A percentile compares a stretch with the other conserved stretches of the same genome.
phyloP scores from a whole-genome alignment of 2,888 invertebrate species.

The Teinopalpus imperialis region DNA sequence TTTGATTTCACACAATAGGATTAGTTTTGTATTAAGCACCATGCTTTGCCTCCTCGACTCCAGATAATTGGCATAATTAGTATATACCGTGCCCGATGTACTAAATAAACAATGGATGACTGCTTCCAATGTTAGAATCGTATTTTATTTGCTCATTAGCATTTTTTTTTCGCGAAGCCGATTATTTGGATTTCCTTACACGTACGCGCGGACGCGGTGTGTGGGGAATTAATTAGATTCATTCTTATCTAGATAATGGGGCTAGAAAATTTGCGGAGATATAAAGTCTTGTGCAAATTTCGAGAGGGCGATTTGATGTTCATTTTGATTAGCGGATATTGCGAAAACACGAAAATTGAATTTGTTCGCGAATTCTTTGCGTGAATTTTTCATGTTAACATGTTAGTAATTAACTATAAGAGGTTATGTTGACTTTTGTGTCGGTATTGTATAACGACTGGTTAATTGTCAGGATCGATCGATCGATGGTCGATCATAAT shows the following conservation, averaged over 20 bases:
- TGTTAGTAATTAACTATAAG: too few species aligned
- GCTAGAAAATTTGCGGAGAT: slow-evolving; percentile 31
- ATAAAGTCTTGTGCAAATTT: slow-evolving; percentile 24
- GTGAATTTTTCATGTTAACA: too few species aligned
- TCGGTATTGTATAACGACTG: too few species aligned
- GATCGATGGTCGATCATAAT: too few species aligned
- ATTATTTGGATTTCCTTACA: slow-evolving; percentile 38
- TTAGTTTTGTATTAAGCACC: slow-evolving; percentile 28
- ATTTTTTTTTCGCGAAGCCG: slow-evolving; percentile 38
- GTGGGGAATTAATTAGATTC: slow-evolving; percentile 37
- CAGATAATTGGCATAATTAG: slow-evolving; percentile 53
- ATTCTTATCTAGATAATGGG: slow-evolving; percentile 39
- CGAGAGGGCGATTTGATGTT: slow-evolving; percentile 28
- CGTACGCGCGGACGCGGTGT: slow-evolving; percentile 37
- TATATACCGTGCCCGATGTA: slow-evolving; percentile 44
- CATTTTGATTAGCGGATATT: slow-evolving; percentile 28
- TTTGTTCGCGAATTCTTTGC: slow-evolving; percentile 12
- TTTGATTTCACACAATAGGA: slow-evolving; percentile 3
- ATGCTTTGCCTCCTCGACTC: slow-evolving; percentile 24
- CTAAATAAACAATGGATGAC: slow-evolving; percentile 43
- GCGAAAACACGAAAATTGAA: slow-evolving; percentile 11
- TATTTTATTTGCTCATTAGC: slow-evolving; percentile 47
- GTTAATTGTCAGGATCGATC: too few species aligned
- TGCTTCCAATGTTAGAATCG: slow-evolving; percentile 32
- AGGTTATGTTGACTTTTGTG: too few species aligned